Evolutionary conservation across 2,797 vertebrate species (phyloP).

Genomic region (Florisuga fusca): DNA sequence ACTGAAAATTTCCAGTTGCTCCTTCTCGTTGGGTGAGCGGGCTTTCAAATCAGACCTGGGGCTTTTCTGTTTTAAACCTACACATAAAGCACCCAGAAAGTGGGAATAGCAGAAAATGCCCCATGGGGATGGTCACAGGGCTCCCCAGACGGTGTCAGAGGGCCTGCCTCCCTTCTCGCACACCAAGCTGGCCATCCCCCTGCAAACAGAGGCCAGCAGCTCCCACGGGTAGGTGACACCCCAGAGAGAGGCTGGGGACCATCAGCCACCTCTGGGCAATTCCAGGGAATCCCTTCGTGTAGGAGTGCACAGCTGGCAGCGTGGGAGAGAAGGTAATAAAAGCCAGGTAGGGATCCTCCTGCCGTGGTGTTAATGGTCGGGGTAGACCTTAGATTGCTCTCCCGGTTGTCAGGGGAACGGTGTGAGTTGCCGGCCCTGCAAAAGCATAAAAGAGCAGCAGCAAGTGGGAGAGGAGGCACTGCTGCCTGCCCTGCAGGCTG

Average conservation of each 20-base stretch:
- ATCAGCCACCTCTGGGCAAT: neutral
- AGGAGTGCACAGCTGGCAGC: accelerated
- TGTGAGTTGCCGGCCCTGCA: neutral
- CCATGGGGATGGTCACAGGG: accelerated
- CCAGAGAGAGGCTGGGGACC: neutral
- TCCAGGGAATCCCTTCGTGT: accelerated
- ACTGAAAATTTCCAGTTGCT: neutral
- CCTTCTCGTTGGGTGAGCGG: neutral
- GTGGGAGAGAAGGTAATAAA: neutral
- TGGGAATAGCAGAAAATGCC: neutral
- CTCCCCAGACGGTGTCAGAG: accelerated
- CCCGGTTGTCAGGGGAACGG: constrained; percentile 53
- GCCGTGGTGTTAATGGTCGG: neutral
- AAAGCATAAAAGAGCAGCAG: constrained; percentile 62
- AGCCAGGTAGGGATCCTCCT: neutral
- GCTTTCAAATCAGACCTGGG: neutral
- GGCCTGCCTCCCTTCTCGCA: neutral
- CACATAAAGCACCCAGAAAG: neutral
- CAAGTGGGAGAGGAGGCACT: constrained; percentile 49
- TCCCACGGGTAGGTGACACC: neutral
- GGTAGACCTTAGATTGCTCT: constrained; percentile 35
- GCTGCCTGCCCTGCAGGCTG: constrained; percentile 21
- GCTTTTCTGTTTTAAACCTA: neutral
- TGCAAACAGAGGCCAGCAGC: neutral
- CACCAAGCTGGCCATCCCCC: neutral